Conservation (phyloP, 2,113 vertebrate species). For the Gobius niger region DNA sequence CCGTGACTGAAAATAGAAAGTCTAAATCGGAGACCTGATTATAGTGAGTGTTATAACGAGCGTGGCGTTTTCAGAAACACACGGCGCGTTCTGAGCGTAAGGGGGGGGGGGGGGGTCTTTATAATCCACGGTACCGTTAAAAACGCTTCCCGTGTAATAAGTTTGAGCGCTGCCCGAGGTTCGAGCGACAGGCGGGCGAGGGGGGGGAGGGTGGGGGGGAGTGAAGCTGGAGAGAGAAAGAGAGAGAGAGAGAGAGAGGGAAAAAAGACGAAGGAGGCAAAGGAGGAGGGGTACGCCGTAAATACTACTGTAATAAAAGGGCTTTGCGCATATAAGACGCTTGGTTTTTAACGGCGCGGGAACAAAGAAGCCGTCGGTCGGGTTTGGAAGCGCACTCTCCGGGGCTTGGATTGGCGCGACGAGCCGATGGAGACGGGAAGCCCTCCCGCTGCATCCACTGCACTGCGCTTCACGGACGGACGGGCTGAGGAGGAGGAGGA, state of each 20-base stretch:
- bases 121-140: slow-evolving; percentile 46
- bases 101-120: not conserved
- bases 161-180: slow-evolving; percentile 80
- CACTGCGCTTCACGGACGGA: not conserved
- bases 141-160: slow-evolving; percentile 71
- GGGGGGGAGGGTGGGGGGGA: slow-evolving; percentile 13
- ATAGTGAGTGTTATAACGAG: no score
- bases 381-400: not conserved
- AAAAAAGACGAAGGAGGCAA: slow-evolving; percentile 42
- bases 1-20: not conserved
- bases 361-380: slow-evolving; percentile 15
- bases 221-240: slow-evolving; percentile 39
- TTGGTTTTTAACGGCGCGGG: slow-evolving; percentile 61
- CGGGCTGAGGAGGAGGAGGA: not conserved
- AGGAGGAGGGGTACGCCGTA: slow-evolving; percentile 62
- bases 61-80: no score
- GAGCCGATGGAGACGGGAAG: not conserved
- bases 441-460: not conserved
- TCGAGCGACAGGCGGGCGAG: slow-evolving; percentile 49
- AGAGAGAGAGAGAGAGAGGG: slow-evolving; percentile 40
- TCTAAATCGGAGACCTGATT: not conserved
- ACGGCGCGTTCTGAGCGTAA: not conserved
- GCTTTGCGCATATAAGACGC: slow-evolving; percentile 77
- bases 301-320: slow-evolving; percentile 72
- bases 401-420: not conserved